Evolutionary conservation across 2,113 vertebrate species (phyloP).

Genomic region (Haemorhous mexicanus): DNA sequence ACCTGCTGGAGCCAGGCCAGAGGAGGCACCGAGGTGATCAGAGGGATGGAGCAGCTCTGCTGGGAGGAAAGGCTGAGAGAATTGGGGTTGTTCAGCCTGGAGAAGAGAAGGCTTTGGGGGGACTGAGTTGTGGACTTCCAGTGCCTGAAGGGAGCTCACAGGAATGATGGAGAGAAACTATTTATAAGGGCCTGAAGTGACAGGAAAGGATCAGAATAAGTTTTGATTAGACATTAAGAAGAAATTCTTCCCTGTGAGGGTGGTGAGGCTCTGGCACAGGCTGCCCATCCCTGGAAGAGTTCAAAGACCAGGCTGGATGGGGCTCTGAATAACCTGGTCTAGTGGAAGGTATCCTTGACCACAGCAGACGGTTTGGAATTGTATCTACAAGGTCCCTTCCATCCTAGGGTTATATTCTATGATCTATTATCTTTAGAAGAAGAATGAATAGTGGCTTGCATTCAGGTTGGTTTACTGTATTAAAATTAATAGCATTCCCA

Average conservation of each 20-base stretch:
- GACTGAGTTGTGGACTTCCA: accelerated
- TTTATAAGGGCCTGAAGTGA: accelerated
- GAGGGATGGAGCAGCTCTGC: neutral
- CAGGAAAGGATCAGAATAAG: neutral
- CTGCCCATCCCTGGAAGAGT: accelerated
- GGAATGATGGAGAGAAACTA: accelerated
- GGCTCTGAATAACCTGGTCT: neutral
- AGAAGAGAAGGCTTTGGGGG: accelerated
- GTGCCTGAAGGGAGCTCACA: accelerated
- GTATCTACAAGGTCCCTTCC: too few relatives aligned
- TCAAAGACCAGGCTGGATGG: neutral
- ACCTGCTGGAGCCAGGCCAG: neutral
- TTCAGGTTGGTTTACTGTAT: neutral
- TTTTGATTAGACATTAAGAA: neutral
- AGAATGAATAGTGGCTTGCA: neutral
- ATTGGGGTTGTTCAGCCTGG: accelerated
- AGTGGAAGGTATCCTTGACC: neutral
- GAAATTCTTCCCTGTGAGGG: accelerated
- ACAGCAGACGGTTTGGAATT: neutral
- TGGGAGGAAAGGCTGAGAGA: accelerated
- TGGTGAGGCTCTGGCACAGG: accelerated
- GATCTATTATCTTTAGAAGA: neutral
- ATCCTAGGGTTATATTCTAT: neutral
- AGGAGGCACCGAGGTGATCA: neutral
- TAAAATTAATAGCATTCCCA: neutral